A percentile compares a stretch with the other conserved stretches of the same genome.
These are phyloP conservation scores for Coenobita brevimanus DNA, from an alignment of 1,140 invertebrate species.

Conservation along the genomic window DNA sequence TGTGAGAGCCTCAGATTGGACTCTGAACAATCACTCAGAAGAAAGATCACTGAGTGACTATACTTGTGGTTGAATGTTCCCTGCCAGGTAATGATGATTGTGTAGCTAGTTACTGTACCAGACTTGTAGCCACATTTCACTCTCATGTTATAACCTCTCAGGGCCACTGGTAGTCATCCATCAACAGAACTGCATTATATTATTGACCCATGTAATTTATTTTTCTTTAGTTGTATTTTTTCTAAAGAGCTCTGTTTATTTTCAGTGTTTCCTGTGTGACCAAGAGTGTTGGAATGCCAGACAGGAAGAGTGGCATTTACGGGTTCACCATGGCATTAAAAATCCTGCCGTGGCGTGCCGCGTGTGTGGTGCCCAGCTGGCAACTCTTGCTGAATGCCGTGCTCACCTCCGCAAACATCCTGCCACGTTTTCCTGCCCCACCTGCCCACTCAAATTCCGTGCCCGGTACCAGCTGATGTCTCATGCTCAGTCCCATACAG, in stretches of 20 bases:
- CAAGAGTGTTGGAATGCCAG: constrained; percentile 46
- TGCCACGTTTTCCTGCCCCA: constrained; percentile 28
- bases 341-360: constrained; percentile 26
- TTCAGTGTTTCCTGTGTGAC: constrained; percentile 49
- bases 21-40: too few relatives aligned
- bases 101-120: too few relatives aligned
- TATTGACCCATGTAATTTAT: not conserved
- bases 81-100: too few relatives aligned
- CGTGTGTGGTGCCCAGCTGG: constrained; percentile 43
- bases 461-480: constrained; percentile 33
- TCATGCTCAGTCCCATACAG: constrained; percentile 39
- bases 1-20: too few relatives aligned
- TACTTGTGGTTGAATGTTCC: not conserved
- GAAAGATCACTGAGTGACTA: too few relatives aligned
- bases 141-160: too few relatives aligned
- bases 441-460: constrained; percentile 34
- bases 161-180: not conserved
- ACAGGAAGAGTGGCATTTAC: constrained; percentile 50
- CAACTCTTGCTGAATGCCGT: constrained; percentile 28
- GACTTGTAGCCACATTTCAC: too few relatives aligned
- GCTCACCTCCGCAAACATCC: constrained; percentile 53
- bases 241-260: not conserved
- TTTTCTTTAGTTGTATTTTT: not conserved
- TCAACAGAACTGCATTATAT: not conserved
- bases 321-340: constrained; percentile 41